Evolutionary conservation across 1,140 invertebrate species (phyloP), one percentile per base, ranked within the genome.

Genomic region (Diuraphis noxia): DNA sequence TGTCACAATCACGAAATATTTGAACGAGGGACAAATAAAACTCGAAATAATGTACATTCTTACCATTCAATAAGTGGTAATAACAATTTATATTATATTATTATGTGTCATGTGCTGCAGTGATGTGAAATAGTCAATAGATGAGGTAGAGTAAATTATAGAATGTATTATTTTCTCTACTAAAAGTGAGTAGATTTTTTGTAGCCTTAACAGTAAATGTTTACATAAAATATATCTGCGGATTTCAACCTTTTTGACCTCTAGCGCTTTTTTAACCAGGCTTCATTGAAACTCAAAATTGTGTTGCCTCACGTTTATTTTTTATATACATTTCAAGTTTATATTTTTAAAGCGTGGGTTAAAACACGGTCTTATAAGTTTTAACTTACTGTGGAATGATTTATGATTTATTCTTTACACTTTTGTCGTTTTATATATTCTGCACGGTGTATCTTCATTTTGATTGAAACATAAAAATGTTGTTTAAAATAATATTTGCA

Each of bases 401-500:
- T 63, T 63, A 63, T 72, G 56, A 72, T n/a, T 72, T n/a, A 72
- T 72, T 17, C 8, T 72, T 17, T n/a, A 72, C 13, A 17, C 13
- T 72, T n/a, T 72, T 30, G n/a, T 63, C 10, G n/a, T 72, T 72
- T n/a, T 17, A n/a, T 72, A 17, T n/a, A 72, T 72, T 72, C 56
- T n/a, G 17, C 5, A 4, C n/a, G 13, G 56, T n/a, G 56, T 72
- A n/a, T 72, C 30, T 72, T 72, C 30, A 72, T 72, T 72, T 72
- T 72, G 56, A 72, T 72, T 72, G 56, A 72, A 72, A n/a, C 56
- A 72, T 72, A 72, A 72, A 72, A 72, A n/a, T 72, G 13, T 72
- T n/a, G 56, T 17, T n/a, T n/a, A 5, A n/a, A 72, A 72, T 72
- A 72, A 72, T 6, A 72, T 72, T 72, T 72, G 56, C 56, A 72